phyloP scores from a whole-genome alignment of 2,797 vertebrate genomes.

The Enteromius afrohamiltoni region DNA sequence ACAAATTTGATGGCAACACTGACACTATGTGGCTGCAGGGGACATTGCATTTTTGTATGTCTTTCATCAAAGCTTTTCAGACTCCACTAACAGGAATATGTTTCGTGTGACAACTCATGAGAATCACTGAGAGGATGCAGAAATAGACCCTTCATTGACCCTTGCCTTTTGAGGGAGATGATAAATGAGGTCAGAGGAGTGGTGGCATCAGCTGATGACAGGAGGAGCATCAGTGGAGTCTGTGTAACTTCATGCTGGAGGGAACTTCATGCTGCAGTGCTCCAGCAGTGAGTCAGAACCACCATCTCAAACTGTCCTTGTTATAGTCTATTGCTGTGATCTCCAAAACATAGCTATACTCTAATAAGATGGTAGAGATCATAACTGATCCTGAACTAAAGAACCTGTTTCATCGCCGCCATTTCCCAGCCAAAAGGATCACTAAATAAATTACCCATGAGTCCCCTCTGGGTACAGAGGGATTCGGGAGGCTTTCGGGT shows the following conservation, averaged over 20 bases:
- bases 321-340: constrained; percentile 12
- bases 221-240: constrained; percentile 23
- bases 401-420: background rate
- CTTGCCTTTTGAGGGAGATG: constrained; percentile 21
- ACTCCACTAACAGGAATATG: background rate
- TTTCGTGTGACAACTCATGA: constrained; percentile 1
- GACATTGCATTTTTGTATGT: background rate
- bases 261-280: too few species aligned
- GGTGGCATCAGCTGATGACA: constrained; percentile 47
- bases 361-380: constrained; percentile 22
- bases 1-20: constrained; percentile 13
- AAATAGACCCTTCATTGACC: constrained; percentile 43
- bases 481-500: constrained; percentile 1
- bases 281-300: constrained; percentile 37
- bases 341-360: constrained; percentile 6
- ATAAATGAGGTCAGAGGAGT: constrained; percentile 51
- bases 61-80: background rate
- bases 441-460: constrained; percentile 42
- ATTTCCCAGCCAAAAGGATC: constrained; percentile 15
- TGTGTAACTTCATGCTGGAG: constrained; percentile 39
- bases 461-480: constrained; percentile 10
- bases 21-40: constrained; percentile 26
- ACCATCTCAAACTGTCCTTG: constrained; percentile 13
- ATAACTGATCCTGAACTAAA: constrained; percentile 22
- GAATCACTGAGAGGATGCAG: constrained; percentile 29